Evolutionary conservation across 2,113 vertebrate species (phyloP), one percentile per base, ranked within the genome.

Genomic region (Gopherus evgoodei): DNA sequence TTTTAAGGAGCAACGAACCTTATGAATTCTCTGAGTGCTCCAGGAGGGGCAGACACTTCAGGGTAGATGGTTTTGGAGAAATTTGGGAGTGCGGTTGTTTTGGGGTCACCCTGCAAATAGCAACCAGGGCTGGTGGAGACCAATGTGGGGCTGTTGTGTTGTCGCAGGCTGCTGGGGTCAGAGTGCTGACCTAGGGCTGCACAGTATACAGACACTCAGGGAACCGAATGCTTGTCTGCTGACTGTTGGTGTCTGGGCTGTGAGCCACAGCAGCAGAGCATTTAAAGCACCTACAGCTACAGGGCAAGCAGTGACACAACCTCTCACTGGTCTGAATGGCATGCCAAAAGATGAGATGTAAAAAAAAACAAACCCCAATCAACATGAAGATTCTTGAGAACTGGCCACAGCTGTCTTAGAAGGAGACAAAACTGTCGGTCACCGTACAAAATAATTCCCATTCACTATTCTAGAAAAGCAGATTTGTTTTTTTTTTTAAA

Each of bases 331-430:
- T 38, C 35, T 69, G 35, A 69, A 69, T 10, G 8, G 65, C 35
- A 69, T 8, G 7, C 65, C 35, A 69, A 38, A 38, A 21, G 17
- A 19, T 69, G 14, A 69, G 35, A n/a, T 69, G 16, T 56, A 25
- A 56, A 13, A 25, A 59, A 69, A 17, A 17, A 62, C 35, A 35
- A 86, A 35, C 69, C 42, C 84, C 91, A 31, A 85, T 93, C 52
- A 92, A 86, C 90, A 44, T 1, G 86, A 42, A 91, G 25, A 91
- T 57, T 79, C 69, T 11, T 93, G 95, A 83, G 88, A 56, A 90
- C 0, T 0, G 4, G 91, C 91, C 90, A 81, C 29, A n/a, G 1
- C 49, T 76, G 78, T 6, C 59, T 53, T 17, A 90, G 75, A 80
- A 90, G 65, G 9, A 29, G 88, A 78, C 54, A 53, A 84, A 85